Evolutionary conservation across 2,888 invertebrate species (phyloP).

Genomic region (Sesia apiformis): DNA sequence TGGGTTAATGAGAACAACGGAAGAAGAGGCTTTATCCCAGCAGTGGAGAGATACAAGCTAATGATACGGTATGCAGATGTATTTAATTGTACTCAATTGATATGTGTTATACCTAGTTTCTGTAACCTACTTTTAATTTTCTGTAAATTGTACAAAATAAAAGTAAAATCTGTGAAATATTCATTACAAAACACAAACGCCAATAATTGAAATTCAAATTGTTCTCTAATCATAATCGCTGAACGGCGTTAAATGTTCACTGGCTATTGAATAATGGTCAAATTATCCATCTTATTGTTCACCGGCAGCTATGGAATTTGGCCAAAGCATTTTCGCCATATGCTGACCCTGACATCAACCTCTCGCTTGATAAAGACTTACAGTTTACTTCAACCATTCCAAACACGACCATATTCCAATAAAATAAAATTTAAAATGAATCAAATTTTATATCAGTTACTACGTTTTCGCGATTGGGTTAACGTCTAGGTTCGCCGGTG

Average conservation of each 20-base stretch:
- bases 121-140: too few species aligned
- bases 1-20: too few species aligned
- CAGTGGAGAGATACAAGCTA: too few species aligned
- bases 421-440: slow-evolving; percentile 8
- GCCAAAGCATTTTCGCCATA: slow-evolving; percentile 59
- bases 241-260: neutral
- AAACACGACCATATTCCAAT: neutral
- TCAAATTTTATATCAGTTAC: slow-evolving; percentile 18
- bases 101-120: too few species aligned
- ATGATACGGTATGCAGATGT: too few species aligned
- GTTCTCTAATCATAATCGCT: neutral
- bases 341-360: slow-evolving; percentile 68
- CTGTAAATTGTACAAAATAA: too few species aligned
- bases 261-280: neutral
- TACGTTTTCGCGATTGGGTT: slow-evolving; percentile 13
- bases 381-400: neutral
- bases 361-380: slow-evolving; percentile 17
- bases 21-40: too few species aligned
- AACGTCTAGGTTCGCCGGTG: slow-evolving; percentile 20
- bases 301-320: slow-evolving; percentile 39
- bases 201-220: too few species aligned
- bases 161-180: too few species aligned
- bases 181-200: too few species aligned
- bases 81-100: too few species aligned
- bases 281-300: slow-evolving; percentile 21